These are phyloP conservation scores for Mythimna ferrago DNA, from an alignment of 2,888 invertebrate genomes.

Conservation along the genomic window DNA sequence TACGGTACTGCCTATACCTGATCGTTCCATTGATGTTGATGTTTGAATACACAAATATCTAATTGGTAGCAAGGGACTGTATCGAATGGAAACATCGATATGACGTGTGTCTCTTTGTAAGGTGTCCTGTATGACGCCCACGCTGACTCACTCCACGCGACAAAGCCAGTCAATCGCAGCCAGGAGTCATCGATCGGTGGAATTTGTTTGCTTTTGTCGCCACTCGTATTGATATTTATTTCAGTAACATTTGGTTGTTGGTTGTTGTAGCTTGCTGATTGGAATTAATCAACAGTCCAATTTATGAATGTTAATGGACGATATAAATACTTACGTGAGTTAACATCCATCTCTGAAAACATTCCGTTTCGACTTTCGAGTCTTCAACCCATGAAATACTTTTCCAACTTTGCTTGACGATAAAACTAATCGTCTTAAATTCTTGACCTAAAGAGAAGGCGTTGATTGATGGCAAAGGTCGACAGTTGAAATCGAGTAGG, in stretches of 20 bases:
- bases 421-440: conserved; percentile 17
- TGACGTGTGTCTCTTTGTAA: conserved; percentile 33
- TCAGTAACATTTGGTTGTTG: conserved; percentile 12
- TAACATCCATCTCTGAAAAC: neutral
- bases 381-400: neutral
- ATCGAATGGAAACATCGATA: conserved; percentile 35
- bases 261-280: conserved; percentile 12
- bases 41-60: conserved; percentile 19
- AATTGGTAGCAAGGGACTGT: conserved; percentile 7
- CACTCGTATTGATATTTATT: conserved; percentile 12
- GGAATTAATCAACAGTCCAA: conserved; percentile 9
- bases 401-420: neutral
- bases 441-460: conserved; percentile 24
- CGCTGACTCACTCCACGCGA: conserved; percentile 22
- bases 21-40: neutral
- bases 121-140: conserved; percentile 22
- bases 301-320: conserved; percentile 15
- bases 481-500: conserved; percentile 22
- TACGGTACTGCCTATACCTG: neutral
- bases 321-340: neutral
- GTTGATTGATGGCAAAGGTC: conserved; percentile 24
- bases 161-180: conserved; percentile 13
- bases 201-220: conserved; percentile 19
- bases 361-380: neutral
- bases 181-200: conserved; percentile 23